Evolutionary conservation across 2,888 invertebrate species (phyloP).

Genomic region (Temnothorax unifasciatus): DNA sequence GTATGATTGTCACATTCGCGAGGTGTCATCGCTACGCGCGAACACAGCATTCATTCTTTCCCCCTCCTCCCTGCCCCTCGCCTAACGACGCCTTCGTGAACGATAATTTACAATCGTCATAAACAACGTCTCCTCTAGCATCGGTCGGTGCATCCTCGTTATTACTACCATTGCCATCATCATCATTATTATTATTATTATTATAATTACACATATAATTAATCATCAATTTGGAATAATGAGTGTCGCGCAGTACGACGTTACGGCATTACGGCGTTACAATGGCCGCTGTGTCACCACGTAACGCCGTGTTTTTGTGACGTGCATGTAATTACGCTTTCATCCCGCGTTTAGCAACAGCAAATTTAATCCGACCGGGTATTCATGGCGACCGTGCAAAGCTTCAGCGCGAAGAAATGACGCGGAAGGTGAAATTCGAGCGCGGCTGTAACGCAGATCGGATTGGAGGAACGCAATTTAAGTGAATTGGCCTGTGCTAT

Average conservation of each 20-base stretch:
- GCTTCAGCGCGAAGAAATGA: conserved; percentile 50
- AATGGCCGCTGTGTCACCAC: conserved; percentile 43
- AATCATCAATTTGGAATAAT: conserved; percentile 56
- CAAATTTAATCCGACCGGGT: conserved; percentile 47
- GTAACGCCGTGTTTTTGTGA: conserved; percentile 47
- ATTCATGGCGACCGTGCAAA: conserved; percentile 29
- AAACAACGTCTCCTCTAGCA: neutral
- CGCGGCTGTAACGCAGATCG: conserved; percentile 60
- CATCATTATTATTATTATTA: conserved; percentile 17
- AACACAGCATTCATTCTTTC: neutral
- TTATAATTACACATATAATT: conserved; percentile 52
- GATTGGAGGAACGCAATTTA: conserved; percentile 77
- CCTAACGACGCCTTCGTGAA: neutral
- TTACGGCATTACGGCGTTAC: conserved; percentile 40
- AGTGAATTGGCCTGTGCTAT: conserved; percentile 74
- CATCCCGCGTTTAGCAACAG: conserved; percentile 43
- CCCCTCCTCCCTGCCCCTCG: neutral
- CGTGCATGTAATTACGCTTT: conserved; percentile 56
- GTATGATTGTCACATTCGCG: neutral
- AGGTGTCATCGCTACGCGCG: neutral
- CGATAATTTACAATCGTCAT: conserved; percentile 36
- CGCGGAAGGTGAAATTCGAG: conserved; percentile 29
- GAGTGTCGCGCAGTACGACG: conserved; percentile 18
- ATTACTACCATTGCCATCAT: conserved; percentile 19
- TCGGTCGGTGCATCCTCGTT: neutral